These are phyloP conservation scores for Oxystoma pomonae DNA, from an alignment of 2,888 invertebrate genomes.

Conservation along the genomic window DNA sequence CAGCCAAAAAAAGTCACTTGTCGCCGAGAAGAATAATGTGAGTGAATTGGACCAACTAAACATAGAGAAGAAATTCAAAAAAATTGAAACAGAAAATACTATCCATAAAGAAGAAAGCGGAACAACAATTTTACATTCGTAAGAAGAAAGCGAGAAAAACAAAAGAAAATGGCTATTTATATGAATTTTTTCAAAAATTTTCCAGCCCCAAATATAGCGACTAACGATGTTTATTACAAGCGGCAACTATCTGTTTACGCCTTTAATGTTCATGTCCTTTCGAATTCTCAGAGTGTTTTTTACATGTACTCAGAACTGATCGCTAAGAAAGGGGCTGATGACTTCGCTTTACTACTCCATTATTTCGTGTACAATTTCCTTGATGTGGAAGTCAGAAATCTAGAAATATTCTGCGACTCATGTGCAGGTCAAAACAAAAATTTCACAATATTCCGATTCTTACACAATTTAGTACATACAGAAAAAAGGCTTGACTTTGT, in stretches of 20 bases:
- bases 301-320: conserved; percentile 2
- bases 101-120: too few relatives aligned
- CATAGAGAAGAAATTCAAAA: too few relatives aligned
- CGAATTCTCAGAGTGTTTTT: neutral
- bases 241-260: neutral
- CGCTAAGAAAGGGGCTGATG: conserved; percentile 3
- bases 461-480: conserved; percentile 29
- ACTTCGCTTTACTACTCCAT: conserved; percentile 7
- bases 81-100: too few relatives aligned
- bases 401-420: conserved; percentile 3
- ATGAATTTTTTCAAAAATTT: too few relatives aligned
- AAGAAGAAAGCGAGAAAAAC: too few relatives aligned
- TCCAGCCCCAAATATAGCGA: too few relatives aligned
- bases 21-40: too few relatives aligned
- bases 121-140: too few relatives aligned
- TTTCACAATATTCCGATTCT: conserved; percentile 27
- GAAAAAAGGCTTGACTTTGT: conserved; percentile 25
- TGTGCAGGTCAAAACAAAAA: conserved; percentile 1
- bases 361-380: conserved; percentile 8
- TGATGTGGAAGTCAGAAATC: conserved; percentile 4
- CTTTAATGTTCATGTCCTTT: neutral
- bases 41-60: too few relatives aligned
- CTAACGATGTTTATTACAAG: too few relatives aligned
- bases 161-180: too few relatives aligned
- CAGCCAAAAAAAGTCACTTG: too few relatives aligned